Evolutionary conservation across 2,113 vertebrate genomes (phyloP).

Genomic region (Amblyornis subalaris): DNA sequence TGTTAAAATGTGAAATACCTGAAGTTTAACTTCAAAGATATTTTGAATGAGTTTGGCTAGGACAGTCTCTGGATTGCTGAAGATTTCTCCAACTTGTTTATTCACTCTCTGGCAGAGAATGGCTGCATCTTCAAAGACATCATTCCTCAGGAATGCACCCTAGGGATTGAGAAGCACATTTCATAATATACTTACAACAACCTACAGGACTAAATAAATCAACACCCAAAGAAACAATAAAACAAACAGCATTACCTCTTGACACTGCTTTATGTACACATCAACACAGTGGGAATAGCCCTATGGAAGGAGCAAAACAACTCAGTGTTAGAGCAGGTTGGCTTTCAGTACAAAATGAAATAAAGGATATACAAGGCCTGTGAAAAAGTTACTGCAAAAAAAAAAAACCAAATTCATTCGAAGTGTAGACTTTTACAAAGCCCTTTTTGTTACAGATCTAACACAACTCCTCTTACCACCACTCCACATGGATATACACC

Average conservation of each 20-base stretch:
- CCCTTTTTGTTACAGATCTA: background rate
- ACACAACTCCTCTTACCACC: background rate
- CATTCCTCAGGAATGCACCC: conserved; percentile 89
- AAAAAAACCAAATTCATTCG: fast-evolving
- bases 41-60: conserved; percentile 98
- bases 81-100: conserved; percentile 96
- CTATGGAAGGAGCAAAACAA: conserved; percentile 66
- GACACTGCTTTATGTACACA: conserved; percentile 98
- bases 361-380: background rate
- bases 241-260: conserved; percentile 81
- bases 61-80: conserved; percentile 94
- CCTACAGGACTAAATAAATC: background rate
- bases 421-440: background rate
- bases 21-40: conserved; percentile 95
- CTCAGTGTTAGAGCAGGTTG: background rate
- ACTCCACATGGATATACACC: background rate
- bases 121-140: conserved; percentile 95
- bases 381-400: background rate
- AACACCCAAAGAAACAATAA: background rate
- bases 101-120: conserved; percentile 91
- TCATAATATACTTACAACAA: background rate
- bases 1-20: conserved; percentile 75
- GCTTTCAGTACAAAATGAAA: background rate
- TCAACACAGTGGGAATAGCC: conserved; percentile 99
- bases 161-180: conserved; percentile 56